Evolutionary conservation across 2,888 invertebrate genomes (phyloP), one percentile per base, ranked within the genome.

Genomic region (Nomada lathburiana): DNA sequence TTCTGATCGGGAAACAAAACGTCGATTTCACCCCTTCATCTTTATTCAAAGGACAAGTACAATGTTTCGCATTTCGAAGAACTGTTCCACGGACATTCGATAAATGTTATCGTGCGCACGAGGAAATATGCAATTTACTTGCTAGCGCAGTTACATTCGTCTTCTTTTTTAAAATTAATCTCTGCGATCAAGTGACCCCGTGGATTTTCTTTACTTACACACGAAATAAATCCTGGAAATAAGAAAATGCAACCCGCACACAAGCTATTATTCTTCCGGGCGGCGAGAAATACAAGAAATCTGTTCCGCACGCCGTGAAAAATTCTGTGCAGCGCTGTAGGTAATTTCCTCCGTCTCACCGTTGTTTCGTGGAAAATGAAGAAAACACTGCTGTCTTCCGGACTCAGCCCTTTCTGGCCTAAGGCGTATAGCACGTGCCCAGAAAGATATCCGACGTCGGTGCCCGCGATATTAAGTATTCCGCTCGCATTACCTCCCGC

Each of bases 401-500:
- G 83, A 83, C 72, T 65, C 84, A 65, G 57, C 80, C 72, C 72
- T 72, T 79, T 76, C 67, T 47, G 59, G 55, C 53, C 63, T 42
- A 47, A 65, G 80, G 67, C 65, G 11, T 11, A 18, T n/a, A 70
- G 83, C 84, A 80, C 80, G 79, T 84, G 84, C 84, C 63, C 70
- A 70, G 76, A 79, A 84, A 84, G 73, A 76, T 73, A 72, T 62
- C 69, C 83, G 55, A 72, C 62, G 62, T 69, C 20, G 70, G 36
- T 72, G 75, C 76, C 70, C 75, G 80, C 78, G 64, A 86, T 81
- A 87, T 89, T 82, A 82, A 88, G 84, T 82, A 86, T 88, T 85
- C 85, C 68, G 36, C 70, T 84, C 82, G 88, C 85, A 89, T 82
- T 81, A 78, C 67, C 84, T 71, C 74, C 82, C 74, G 67, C 73